Conservation (phyloP, 1,140 invertebrate genomes). For the Pogonomyrmex californicus region DNA sequence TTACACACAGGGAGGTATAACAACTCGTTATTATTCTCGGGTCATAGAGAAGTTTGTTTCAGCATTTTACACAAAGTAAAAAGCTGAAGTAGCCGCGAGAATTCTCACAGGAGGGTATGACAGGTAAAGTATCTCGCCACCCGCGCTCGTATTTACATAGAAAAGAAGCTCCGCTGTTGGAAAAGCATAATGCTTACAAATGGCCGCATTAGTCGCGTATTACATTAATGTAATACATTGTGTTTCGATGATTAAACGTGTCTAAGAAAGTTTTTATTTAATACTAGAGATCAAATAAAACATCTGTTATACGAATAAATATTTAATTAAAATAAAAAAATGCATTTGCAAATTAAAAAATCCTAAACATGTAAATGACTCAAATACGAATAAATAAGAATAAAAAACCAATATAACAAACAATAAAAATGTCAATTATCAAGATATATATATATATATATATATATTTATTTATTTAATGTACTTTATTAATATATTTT, state of each 20-base stretch:
- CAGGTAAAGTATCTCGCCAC: slow-evolving; percentile 71
- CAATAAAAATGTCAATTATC: too few relatives aligned
- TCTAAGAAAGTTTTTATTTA: not conserved
- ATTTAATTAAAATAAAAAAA: not conserved
- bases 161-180: slow-evolving; percentile 73
- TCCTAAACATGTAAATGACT: not conserved
- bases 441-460: too few relatives aligned
- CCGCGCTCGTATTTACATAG: slow-evolving; percentile 79
- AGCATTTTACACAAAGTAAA: not conserved
- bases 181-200: slow-evolving; percentile 80
- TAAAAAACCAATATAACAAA: too few relatives aligned
- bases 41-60: not conserved
- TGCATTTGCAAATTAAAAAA: not conserved
- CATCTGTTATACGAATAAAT: not conserved
- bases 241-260: slow-evolving; percentile 5
- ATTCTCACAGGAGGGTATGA: slow-evolving; percentile 59
- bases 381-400: too few relatives aligned
- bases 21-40: slow-evolving; percentile 23
- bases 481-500: too few relatives aligned
- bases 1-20: not conserved
- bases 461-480: too few relatives aligned
- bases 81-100: slow-evolving; percentile 32
- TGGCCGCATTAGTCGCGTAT: slow-evolving; percentile 78
- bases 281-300: not conserved
- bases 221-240: slow-evolving; percentile 74